Evolutionary conservation across 2,888 invertebrate species (phyloP), one percentile per base, ranked within the genome.

Genomic region (Dorcus hopei): DNA sequence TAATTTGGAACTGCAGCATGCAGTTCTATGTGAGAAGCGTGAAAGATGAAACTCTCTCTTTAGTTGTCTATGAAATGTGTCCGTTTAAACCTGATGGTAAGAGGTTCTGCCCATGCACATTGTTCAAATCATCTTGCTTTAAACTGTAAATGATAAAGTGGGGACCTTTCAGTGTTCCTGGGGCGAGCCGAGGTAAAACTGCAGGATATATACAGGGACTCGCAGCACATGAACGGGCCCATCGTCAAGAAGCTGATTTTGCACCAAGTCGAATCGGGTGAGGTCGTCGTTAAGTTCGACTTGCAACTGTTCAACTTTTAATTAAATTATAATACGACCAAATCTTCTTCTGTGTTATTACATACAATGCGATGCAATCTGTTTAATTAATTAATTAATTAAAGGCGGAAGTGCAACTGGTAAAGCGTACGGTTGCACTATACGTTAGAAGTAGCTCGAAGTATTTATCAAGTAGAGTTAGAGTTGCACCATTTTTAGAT

Each of bases 1-100:
- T 89, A 9, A 80, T 86, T 59, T 90, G 90, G 89, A 88, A 90
- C 73, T 81, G 85, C 54, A 86, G 87, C 49, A 90, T 90, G 89
- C 90, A 90, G 77, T 90, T 90, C 74, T 83, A 86, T 62, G 82
- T 90, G 49, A 84, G 86, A 69, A 87, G 89, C 73, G 74, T 89
- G 3, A 74, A 83, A 48, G 84, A 87, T 70, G 90, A 90, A 72
- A 83, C 86, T 19, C 79, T 90, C 9, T 86, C 85, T 66, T 83
- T 90, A 63, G 85, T 86, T 8, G 88, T 89, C 26, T 87, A 85
- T 68, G 88, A 89, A 70, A 83, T 87, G 72, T 88, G 88, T 68
- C 81, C 85, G 54, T 90, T 86, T 73, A 85, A 86, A 59, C 89
- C 89, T 9, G 88, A 90, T 77, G 89, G 89, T 89, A 77, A 78